These are phyloP conservation scores for Amblyjoppa proteus DNA, from an alignment of 2,888 invertebrate genomes.

Conservation along the genomic window DNA sequence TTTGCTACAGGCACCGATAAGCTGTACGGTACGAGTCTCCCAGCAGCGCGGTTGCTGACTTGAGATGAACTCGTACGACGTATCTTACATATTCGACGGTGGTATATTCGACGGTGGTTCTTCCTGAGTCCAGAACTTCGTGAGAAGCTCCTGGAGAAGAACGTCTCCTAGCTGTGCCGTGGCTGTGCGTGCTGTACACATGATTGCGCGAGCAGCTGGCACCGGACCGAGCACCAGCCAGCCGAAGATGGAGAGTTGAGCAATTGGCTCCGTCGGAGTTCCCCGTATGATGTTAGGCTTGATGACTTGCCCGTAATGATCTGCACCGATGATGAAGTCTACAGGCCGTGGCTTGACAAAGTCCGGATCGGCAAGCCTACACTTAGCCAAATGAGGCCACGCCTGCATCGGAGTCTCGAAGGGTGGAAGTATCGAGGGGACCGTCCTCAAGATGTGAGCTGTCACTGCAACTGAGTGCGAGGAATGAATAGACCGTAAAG, in stretches of 20 bases:
- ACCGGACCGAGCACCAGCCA: slow-evolving; percentile 51
- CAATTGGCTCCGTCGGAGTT: slow-evolving; percentile 39
- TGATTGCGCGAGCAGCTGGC: background rate
- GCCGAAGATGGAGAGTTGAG: slow-evolving; percentile 34
- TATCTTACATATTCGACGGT: too few species aligned
- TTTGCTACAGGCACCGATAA: slow-evolving; percentile 14
- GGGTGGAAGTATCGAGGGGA: too few species aligned
- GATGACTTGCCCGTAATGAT: slow-evolving; percentile 55
- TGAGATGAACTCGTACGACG: too few species aligned
- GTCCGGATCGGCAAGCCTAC: slow-evolving; percentile 63
- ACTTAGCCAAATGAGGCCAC: background rate
- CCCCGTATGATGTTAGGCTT: slow-evolving; percentile 50
- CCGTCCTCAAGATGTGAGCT: too few species aligned
- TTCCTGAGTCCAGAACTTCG: slow-evolving; percentile 46
- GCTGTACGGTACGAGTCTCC: slow-evolving; percentile 17
- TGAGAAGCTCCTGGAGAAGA: slow-evolving; percentile 16
- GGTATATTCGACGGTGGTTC: background rate
- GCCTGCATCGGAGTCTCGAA: too few species aligned
- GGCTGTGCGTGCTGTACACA: background rate
- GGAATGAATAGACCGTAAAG: slow-evolving; percentile 39
- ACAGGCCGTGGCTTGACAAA: background rate
- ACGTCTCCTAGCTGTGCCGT: background rate
- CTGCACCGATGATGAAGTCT: slow-evolving; percentile 65
- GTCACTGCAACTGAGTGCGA: slow-evolving; percentile 33
- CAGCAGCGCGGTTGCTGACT: background rate